phyloP scores from a whole-genome alignment of 2,797 vertebrate genomes.

The Microchirus variegatus region DNA sequence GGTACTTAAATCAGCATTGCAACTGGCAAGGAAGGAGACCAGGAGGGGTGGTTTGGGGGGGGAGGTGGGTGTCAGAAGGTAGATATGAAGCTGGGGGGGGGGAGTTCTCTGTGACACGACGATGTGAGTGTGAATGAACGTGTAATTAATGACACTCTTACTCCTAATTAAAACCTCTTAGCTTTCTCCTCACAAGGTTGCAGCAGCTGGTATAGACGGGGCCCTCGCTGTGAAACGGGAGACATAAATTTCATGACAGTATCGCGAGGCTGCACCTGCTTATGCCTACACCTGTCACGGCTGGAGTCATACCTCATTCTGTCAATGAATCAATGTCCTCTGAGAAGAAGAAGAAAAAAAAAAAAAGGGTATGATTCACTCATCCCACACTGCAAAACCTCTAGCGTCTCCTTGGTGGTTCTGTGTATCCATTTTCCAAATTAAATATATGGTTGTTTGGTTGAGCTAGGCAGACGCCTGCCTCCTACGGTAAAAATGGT shows the following conservation, averaged over 20 bases:
- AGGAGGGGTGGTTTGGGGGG: constrained; percentile 35
- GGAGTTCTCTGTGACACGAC: constrained; percentile 53
- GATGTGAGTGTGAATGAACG: constrained; percentile 64
- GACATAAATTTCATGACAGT: constrained; percentile 91
- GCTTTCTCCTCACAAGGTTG: constrained; percentile 88
- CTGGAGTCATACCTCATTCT: constrained; percentile 89
- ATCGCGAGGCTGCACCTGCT: constrained; percentile 88
- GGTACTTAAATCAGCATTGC: constrained; percentile 58
- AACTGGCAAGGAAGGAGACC: constrained; percentile 51
- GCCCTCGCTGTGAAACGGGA: constrained; percentile 78
- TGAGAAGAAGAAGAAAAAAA: constrained; percentile 24
- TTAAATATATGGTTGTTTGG: constrained; percentile 91
- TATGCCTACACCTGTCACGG: constrained; percentile 86
- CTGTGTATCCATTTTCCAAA: constrained; percentile 86
- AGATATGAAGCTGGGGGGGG: constrained; percentile 1
- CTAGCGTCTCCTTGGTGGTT: constrained; percentile 73
- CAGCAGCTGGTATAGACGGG: constrained; percentile 87
- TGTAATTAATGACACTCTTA: constrained; percentile 91
- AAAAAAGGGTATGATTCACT: constrained; percentile 48
- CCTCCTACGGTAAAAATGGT: constrained; percentile 84
- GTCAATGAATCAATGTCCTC: constrained; percentile 93
- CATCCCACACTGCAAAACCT: constrained; percentile 80
- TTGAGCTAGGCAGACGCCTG: constrained; percentile 86
- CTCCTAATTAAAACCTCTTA: constrained; percentile 98
- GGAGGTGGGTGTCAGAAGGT: constrained; percentile 38